Percentiles rank a stretch among this genome's conserved stretches.
Evolutionary conservation across 2,888 invertebrate species (phyloP).

Genomic region (Lydus trimaculatus): DNA sequence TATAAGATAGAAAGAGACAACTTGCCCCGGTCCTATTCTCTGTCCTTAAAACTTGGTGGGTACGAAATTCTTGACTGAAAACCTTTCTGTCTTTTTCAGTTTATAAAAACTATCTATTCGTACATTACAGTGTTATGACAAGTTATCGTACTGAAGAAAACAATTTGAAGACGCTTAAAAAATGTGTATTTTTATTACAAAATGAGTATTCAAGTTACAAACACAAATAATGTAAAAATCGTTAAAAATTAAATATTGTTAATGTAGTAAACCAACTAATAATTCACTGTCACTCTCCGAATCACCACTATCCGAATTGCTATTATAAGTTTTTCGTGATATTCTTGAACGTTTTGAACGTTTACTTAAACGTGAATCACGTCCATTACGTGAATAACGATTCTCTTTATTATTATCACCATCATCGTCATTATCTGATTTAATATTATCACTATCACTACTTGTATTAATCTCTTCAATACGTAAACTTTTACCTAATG

Average conservation of each 20-base stretch:
- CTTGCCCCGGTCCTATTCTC: too few species aligned
- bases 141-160: not conserved
- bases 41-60: too few species aligned
- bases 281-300: not conserved
- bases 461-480: slow-evolving; percentile 48
- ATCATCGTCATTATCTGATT: slow-evolving; percentile 13
- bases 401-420: slow-evolving; percentile 4
- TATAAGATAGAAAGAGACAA: too few species aligned
- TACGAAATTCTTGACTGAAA: too few species aligned
- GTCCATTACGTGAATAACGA: slow-evolving; percentile 32
- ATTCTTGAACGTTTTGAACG: slow-evolving; percentile 36
- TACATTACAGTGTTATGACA: not conserved
- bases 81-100: not conserved
- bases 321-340: slow-evolving; percentile 35
- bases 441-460: slow-evolving; percentile 33
- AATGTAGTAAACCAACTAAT: not conserved
- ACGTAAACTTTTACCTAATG: slow-evolving; percentile 52
- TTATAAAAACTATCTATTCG: not conserved
- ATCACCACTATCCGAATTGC: slow-evolving; percentile 41
- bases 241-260: not conserved
- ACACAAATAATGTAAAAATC: not conserved
- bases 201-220: not conserved
- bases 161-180: not conserved
- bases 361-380: slow-evolving; percentile 46
- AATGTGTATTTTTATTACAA: not conserved